A percentile compares a stretch with the other conserved stretches of the same genome.
Evolutionary conservation across 2,888 invertebrate species (phyloP).

Genomic region (Drosophila vallismaia): DNA sequence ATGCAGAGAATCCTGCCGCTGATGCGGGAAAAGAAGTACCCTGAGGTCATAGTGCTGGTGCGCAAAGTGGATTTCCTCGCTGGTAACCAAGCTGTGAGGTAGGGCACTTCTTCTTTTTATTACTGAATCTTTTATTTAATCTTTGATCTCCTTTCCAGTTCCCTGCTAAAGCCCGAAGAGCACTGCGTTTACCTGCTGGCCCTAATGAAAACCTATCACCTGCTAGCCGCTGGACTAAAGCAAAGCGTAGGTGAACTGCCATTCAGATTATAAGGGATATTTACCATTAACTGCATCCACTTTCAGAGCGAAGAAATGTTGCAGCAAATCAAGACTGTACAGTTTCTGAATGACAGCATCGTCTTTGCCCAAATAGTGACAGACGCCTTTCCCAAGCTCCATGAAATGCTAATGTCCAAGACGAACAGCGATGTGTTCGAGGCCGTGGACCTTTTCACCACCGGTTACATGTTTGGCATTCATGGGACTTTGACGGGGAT

Average conservation of each 20-base stretch:
- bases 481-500: slow-evolving; percentile 89
- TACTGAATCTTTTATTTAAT: not conserved
- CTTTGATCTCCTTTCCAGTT: slow-evolving; percentile 10
- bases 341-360: slow-evolving; percentile 89
- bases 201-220: slow-evolving; percentile 81
- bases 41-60: slow-evolving; percentile 79
- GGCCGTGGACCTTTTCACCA: slow-evolving; percentile 94
- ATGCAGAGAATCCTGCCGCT: slow-evolving; percentile 76
- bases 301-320: slow-evolving; percentile 85
- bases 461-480: slow-evolving; percentile 91
- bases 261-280: not conserved
- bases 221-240: slow-evolving; percentile 78
- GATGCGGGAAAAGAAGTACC: slow-evolving; percentile 79
- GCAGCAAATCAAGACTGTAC: slow-evolving; percentile 87
- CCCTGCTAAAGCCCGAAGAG: slow-evolving; percentile 72
- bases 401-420: slow-evolving; percentile 89
- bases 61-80: slow-evolving; percentile 81
- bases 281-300: not conserved
- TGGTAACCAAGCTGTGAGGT: slow-evolving; percentile 81
- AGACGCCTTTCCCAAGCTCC: slow-evolving; percentile 86
- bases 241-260: slow-evolving; percentile 76
- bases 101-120: not conserved
- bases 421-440: slow-evolving; percentile 92
- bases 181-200: slow-evolving; percentile 80
- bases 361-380: slow-evolving; percentile 84